A percentile compares a stretch with the other conserved stretches of the same genome.
Conservation (phyloP, 2,888 invertebrate species). For the Molanna angustata region DNA sequence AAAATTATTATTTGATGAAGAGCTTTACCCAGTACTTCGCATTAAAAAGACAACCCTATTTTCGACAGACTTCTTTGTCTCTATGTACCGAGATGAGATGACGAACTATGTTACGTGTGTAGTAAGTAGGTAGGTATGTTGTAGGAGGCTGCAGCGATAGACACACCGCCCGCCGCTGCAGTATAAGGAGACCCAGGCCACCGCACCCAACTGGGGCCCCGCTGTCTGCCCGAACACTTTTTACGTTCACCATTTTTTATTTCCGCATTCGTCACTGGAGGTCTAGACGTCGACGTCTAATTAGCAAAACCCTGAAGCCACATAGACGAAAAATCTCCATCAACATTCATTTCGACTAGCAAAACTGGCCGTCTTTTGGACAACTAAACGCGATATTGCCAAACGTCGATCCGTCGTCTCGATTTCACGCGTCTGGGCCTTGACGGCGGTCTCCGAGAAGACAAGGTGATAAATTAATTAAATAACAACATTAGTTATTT, state of each 20-base stretch:
- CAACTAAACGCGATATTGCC: neutral
- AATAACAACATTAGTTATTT: neutral
- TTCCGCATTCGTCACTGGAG: constrained; percentile 18
- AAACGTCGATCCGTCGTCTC: neutral
- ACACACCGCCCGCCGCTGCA: neutral
- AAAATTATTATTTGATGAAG: no score
- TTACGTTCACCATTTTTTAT: constrained; percentile 17
- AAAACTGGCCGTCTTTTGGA: neutral
- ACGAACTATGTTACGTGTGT: neutral
- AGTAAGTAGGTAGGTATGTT: neutral
- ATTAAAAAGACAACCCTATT: no score
- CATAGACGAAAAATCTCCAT: neutral
- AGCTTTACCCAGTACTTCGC: no score
- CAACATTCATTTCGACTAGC: neutral
- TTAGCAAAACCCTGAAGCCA: neutral
- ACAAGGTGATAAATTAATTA: neutral
- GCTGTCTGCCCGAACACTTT: constrained; percentile 47
- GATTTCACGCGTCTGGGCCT: neutral
- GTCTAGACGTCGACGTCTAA: neutral
- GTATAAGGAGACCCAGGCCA: no score
- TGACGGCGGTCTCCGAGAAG: neutral
- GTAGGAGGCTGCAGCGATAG: neutral
- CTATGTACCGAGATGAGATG: neutral
- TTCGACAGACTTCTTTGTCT: no score
- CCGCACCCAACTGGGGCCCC: constrained; percentile 56